Evolutionary conservation across 2,113 vertebrate genomes (phyloP).

Genomic region (Eupsittula cactorum): DNA sequence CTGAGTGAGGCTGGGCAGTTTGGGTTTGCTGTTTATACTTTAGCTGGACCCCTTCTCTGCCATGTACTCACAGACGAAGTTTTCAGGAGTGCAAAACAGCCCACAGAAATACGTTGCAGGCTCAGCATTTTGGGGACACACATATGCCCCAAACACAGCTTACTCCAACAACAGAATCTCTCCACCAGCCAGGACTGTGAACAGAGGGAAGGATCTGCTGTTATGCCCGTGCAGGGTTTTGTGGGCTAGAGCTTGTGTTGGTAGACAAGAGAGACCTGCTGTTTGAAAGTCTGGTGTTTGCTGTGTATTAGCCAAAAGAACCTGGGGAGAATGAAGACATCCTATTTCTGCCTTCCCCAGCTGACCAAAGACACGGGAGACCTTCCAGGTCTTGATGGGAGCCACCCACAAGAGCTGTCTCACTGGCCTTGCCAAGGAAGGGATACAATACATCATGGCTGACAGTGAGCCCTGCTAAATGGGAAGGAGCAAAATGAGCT

Average conservation of each 20-base stretch:
- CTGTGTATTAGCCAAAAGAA: neutral
- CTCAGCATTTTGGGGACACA: neutral
- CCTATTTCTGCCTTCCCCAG: neutral
- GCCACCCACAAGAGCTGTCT: neutral
- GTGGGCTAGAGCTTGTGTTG: neutral
- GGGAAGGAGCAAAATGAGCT: neutral
- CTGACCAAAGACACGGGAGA: neutral
- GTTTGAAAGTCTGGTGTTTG: neutral
- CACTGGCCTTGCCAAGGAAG: neutral
- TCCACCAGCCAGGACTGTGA: neutral
- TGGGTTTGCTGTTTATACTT: neutral
- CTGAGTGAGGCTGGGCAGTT: neutral
- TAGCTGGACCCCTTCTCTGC: neutral
- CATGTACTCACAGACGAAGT: neutral
- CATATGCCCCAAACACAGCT: neutral
- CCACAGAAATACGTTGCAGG: neutral
- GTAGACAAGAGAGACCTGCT: neutral
- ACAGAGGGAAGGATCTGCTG: neutral
- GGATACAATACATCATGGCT: neutral
- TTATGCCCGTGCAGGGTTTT: accelerated
- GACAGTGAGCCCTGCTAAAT: neutral
- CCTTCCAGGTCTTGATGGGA: neutral
- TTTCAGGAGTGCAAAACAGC: neutral
- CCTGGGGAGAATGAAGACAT: neutral
- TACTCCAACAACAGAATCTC: neutral